Conservation (phyloP, 2,888 invertebrate genomes). For the Brenthis ino region DNA sequence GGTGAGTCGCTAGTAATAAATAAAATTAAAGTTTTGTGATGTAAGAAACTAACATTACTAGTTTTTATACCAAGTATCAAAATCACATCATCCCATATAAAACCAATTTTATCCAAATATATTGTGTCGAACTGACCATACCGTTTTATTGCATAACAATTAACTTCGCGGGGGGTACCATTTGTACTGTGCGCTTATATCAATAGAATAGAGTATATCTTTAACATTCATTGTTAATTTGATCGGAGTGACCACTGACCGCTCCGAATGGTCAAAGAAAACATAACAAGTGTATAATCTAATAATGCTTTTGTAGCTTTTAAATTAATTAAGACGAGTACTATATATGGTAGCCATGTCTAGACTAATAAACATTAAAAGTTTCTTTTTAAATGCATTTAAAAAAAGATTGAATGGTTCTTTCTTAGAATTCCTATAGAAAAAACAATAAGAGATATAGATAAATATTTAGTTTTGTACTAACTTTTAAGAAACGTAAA, state of each 20-base stretch:
- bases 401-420: too few relatives aligned
- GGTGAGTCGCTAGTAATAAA: too few relatives aligned
- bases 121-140: conserved; percentile 29
- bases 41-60: too few relatives aligned
- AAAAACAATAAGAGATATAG: too few relatives aligned
- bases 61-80: conserved; percentile 1
- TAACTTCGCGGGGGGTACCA: conserved; percentile 19
- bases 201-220: conserved; percentile 3
- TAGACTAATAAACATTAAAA: too few relatives aligned
- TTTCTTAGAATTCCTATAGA: too few relatives aligned
- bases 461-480: too few relatives aligned
- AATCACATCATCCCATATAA: not conserved
- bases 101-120: not conserved
- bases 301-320: conserved; percentile 1
- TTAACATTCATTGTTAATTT: conserved; percentile 4
- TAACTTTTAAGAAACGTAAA: too few relatives aligned
- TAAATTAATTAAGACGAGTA: conserved; percentile 4
- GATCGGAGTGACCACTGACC: conserved; percentile 8
- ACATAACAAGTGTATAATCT: not conserved
- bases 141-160: conserved; percentile 38
- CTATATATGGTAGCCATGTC: too few relatives aligned
- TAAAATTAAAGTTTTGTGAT: too few relatives aligned
- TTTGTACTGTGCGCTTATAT: conserved; percentile 16
- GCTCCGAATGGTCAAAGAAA: not conserved
- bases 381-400: too few relatives aligned